Evolutionary conservation across 2,113 vertebrate genomes (phyloP), one percentile per base, ranked within the genome.

Genomic region (Hypomesus transpacificus): DNA sequence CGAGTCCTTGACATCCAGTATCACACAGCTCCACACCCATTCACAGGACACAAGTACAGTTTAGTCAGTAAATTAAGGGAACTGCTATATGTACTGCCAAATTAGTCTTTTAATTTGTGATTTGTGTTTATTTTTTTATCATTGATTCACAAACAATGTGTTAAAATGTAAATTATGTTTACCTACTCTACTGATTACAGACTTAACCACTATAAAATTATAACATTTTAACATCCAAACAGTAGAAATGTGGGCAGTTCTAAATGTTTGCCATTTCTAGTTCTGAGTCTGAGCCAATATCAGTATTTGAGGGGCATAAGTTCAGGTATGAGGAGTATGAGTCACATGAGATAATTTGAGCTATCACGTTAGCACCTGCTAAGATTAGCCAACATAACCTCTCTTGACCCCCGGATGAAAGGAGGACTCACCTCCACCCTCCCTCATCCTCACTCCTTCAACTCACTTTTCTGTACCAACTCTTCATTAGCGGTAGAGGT

Each of bases 11-110:
- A 71, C 60, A 73, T 80, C 58, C 76, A 76, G 80, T 75, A 76
- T 78, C 82, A 73, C 78, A 77, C 73, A 85, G 87, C 83, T 86
- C 86, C 85, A 87, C 78, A 81, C 76, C 81, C 76, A 58, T 85
- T 84, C 85, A 82, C 75, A 69, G 78, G 78, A 80, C 82, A 83
- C 71, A 28, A 84, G 6, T 46, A 46, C 39, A 46, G 39, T 13
- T 46, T 46, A 46, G 39, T 46, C 39, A 11, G 39, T 11, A 46
- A 46, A 34, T 34, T 34, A 34, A 34, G 31, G 5, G 31, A 34
- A 46, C 39, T 46, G 9, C 1, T 46, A 46, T 7, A 46, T 1
- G 39, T 13, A 46, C 39, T 46, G 39, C 9, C 8, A 46, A 46
- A 13, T 11, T 5, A 46, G 39, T 46, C 39, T 13, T 9, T 46